Percentiles rank a stretch among this genome's conserved stretches.
Conservation (phyloP, 2,888 invertebrate species). For the Syrista parreyssii region DNA sequence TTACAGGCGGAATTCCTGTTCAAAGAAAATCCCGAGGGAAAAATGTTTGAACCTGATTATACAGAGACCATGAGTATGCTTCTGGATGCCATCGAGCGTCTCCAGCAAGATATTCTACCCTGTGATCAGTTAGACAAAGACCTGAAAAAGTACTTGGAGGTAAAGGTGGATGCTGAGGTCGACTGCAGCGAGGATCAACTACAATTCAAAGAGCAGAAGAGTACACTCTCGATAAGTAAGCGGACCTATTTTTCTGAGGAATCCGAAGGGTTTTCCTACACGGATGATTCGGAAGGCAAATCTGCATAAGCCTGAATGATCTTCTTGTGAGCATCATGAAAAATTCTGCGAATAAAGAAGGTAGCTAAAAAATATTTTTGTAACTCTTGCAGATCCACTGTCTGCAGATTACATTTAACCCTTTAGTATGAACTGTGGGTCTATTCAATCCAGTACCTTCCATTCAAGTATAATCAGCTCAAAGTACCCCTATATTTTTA, state of each 20-base stretch:
- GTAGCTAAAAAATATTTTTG: background rate
- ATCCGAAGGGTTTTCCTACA: background rate
- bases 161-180: background rate
- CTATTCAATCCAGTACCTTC: too few species aligned
- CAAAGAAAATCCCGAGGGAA: constrained; percentile 76
- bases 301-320: background rate
- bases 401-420: background rate
- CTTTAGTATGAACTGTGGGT: background rate
- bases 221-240: background rate
- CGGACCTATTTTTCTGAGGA: background rate
- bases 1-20: constrained; percentile 75
- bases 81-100: constrained; percentile 67
- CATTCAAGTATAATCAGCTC: background rate
- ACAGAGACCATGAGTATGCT: constrained; percentile 70
- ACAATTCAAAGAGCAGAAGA: background rate
- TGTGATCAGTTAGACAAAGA: constrained; percentile 26
- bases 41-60: constrained; percentile 77
- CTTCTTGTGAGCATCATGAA: background rate
- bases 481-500: background rate
- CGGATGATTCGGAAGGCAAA: background rate
- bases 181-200: background rate
- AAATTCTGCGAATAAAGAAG: background rate
- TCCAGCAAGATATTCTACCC: constrained; percentile 60
- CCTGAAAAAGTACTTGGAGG: constrained; percentile 24
- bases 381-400: too few species aligned